Percentiles rank a stretch among this genome's conserved stretches.
These are phyloP conservation scores for Melanocharis versteri DNA, from an alignment of 2,113 vertebrate genomes.

Conservation along the genomic window DNA sequence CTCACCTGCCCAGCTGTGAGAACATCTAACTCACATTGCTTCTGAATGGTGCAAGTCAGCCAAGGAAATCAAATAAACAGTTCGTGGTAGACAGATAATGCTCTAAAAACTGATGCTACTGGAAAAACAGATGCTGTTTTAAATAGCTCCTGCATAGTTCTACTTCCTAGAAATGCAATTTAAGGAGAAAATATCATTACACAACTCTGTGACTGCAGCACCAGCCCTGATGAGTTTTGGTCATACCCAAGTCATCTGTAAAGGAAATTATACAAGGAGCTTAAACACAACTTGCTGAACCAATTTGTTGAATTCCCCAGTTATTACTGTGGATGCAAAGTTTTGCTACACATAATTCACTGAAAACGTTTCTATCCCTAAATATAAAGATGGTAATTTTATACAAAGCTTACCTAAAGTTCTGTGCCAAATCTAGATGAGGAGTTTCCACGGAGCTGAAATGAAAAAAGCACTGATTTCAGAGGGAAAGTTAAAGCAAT, in stretches of 20 bases:
- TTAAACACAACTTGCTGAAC: background rate
- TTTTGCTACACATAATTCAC: background rate
- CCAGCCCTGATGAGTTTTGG: background rate
- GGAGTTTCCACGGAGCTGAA: constrained; percentile 64
- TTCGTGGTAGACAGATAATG: background rate
- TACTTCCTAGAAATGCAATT: background rate
- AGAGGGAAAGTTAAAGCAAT: background rate
- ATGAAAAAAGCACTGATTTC: constrained; percentile 38
- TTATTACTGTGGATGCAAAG: background rate
- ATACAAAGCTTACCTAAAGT: constrained; percentile 70
- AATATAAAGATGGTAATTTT: background rate
- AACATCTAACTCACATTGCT: background rate
- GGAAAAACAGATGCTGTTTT: background rate
- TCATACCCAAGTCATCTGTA: background rate
- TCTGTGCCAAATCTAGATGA: constrained; percentile 57
- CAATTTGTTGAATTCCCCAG: background rate
- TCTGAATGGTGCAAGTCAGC: background rate
- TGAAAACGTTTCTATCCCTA: background rate
- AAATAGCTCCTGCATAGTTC: background rate
- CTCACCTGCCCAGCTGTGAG: background rate
- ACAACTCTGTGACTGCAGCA: background rate
- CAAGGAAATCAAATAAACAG: background rate
- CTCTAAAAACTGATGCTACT: background rate
- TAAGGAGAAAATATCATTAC: background rate
- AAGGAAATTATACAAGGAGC: background rate